A percentile compares a stretch with the other conserved stretches of the same genome.
Evolutionary conservation across 2,113 vertebrate species (phyloP).

Genomic region (Dascyllus trimaculatus): DNA sequence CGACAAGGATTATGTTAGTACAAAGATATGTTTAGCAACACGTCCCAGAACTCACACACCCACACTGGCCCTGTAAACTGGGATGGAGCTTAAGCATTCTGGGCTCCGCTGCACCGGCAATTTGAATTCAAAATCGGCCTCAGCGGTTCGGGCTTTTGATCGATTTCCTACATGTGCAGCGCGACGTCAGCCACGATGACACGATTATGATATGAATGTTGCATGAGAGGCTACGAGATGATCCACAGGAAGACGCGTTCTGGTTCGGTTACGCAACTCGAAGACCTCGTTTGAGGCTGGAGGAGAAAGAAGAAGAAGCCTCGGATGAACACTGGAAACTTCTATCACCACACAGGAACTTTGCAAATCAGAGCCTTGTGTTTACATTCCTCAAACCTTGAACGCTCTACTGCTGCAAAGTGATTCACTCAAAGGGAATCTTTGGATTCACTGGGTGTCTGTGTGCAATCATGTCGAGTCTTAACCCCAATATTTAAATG

Average conservation of each 20-base stretch:
- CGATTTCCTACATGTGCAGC: background rate
- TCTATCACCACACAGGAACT: too few species aligned
- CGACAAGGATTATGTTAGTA: constrained; percentile 66
- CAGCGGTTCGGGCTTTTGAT: constrained; percentile 18
- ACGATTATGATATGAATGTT: background rate
- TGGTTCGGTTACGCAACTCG: too few species aligned
- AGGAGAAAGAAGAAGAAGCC: too few species aligned
- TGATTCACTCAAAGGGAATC: too few species aligned
- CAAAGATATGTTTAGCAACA: constrained; percentile 73
- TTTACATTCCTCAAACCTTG: too few species aligned
- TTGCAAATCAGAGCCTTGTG: too few species aligned
- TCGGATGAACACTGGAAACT: too few species aligned
- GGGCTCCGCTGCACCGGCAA: background rate
- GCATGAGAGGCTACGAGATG: background rate
- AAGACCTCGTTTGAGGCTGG: too few species aligned
- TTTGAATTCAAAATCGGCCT: constrained; percentile 2
- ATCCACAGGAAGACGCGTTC: background rate
- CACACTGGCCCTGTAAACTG: constrained; percentile 28
- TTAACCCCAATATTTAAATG: too few species aligned
- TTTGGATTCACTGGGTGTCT: too few species aligned
- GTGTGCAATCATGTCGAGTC: too few species aligned
- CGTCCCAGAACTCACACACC: constrained; percentile 48
- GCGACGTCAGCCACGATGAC: background rate
- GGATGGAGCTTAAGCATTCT: constrained; percentile 20
- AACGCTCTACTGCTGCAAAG: too few species aligned